Evolutionary conservation across 2,113 vertebrate genomes (phyloP), one percentile per base, ranked within the genome.

Genomic region (Chroicocephalus ridibundus): DNA sequence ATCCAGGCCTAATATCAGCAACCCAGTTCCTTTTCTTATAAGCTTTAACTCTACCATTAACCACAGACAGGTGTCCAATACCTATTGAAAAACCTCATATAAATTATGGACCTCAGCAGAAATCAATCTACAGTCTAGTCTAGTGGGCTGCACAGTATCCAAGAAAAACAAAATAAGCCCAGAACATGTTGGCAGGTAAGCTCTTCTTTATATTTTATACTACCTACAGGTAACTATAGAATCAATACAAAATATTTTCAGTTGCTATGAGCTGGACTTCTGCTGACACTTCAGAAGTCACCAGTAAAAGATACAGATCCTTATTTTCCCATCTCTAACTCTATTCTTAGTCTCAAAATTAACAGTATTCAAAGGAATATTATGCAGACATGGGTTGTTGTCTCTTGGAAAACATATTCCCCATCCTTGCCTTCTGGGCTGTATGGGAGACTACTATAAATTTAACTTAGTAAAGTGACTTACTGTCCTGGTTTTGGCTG

Each of bases 21-120:
- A 54, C 55, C 19, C 8, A 66, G 29, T 91, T 96, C 42, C 66
- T 90, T 92, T 81, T 68, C 68, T 84, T 86, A 29, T 42, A 87
- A 93, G 47, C 36, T 93, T 96, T 96, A 95, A 88, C 40, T 92
- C 86, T 79, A 55, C 42, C 42, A 82, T 94, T 96, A 96, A 78
- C 86, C 51, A 64, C 29, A 91, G 86, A 86, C 65, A 84, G 47
- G 76, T 95, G 77, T 82, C 76, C 77, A 87, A 89, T 87, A 91
- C 29, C 38, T 89, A 68, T 58, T 71, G 62, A 86, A 91, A 90
- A 91, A 78, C 3, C 32, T 91, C 31, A 40, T 83, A 42, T 78
- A 94, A 96, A 93, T 91, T 96, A 91, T 32, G 42, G n/a, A 75
- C 16, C 51, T 94, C 77, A 87, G 81, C 65, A 94, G 61, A 96